A percentile compares a stretch with the other conserved stretches of the same genome.
Evolutionary conservation across 2,888 invertebrate species (phyloP).

Genomic region (Lepidochrysops patricia): DNA sequence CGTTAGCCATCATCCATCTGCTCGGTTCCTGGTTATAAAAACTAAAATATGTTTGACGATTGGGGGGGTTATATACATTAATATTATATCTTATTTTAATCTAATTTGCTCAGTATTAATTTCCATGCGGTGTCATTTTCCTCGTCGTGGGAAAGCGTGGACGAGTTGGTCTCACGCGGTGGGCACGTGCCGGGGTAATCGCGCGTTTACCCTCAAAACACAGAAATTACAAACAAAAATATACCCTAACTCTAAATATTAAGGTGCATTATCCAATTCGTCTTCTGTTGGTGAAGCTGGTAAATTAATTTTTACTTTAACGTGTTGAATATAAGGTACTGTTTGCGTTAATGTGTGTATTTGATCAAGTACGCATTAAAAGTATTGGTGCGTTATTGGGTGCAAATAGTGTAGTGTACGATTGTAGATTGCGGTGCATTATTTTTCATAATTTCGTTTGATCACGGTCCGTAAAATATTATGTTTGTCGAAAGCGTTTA

Average conservation of each 20-base stretch:
- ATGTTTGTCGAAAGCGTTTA: neutral
- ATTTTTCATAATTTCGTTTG: neutral
- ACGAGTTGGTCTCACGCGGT: neutral
- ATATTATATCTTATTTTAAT: no score
- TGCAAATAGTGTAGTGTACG: neutral
- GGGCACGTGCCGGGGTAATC: conserved; percentile 3
- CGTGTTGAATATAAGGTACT: neutral
- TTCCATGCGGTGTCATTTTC: neutral
- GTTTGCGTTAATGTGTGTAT: neutral
- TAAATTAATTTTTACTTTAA: neutral
- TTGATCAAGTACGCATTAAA: neutral
- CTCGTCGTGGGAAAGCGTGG: neutral
- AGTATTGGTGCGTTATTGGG: neutral
- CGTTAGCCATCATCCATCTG: no score
- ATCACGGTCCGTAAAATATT: neutral
- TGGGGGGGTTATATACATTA: no score
- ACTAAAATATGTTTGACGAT: no score
- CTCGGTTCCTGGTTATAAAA: no score
- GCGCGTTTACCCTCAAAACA: neutral
- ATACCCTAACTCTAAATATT: neutral
- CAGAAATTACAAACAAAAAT: neutral
- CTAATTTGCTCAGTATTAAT: neutral
- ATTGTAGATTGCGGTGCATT: neutral
- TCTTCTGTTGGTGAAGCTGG: neutral
- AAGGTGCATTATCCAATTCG: neutral